These are phyloP conservation scores for Gallirallus australis DNA, from an alignment of 2,797 vertebrate species.

Conservation along the genomic window DNA sequence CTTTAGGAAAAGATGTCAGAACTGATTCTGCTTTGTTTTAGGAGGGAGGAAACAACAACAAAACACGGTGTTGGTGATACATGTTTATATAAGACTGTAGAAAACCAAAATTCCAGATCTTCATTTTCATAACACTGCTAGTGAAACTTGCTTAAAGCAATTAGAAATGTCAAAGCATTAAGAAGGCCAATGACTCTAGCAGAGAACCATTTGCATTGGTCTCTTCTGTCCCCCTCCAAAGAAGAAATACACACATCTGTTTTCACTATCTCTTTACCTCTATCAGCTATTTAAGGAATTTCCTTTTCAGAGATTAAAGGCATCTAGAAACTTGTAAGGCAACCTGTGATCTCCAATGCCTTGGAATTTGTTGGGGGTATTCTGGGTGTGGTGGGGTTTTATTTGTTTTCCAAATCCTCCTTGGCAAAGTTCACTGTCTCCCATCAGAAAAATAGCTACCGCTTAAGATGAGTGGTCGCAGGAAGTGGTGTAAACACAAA, in stretches of 20 bases:
- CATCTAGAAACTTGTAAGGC: constrained; percentile 47
- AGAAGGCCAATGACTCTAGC: not conserved
- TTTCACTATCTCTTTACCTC: not conserved
- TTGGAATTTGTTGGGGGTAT: constrained; percentile 24
- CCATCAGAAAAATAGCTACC: constrained; percentile 16
- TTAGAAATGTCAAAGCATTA: not conserved
- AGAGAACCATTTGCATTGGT: not conserved
- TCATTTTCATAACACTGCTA: not conserved
- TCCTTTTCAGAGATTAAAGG: constrained; percentile 28
- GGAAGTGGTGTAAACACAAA: constrained; percentile 89
- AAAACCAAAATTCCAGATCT: not conserved
- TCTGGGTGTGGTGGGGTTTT: too few relatives aligned
- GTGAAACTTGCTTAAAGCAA: not conserved
- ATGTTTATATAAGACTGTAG: not conserved
- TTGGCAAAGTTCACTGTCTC: not conserved
- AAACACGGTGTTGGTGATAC: not conserved
- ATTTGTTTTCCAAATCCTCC: not conserved
- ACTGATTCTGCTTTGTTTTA: not conserved
- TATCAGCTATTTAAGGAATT: constrained; percentile 27
- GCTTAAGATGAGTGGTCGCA: constrained; percentile 86
- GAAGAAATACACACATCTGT: not conserved
- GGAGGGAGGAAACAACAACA: accelerated
- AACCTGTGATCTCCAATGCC: constrained; percentile 49
- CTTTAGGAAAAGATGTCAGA: not conserved
- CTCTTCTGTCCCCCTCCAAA: not conserved